Conservation (phyloP, 2,113 vertebrate genomes). For the Gobio gobio region DNA sequence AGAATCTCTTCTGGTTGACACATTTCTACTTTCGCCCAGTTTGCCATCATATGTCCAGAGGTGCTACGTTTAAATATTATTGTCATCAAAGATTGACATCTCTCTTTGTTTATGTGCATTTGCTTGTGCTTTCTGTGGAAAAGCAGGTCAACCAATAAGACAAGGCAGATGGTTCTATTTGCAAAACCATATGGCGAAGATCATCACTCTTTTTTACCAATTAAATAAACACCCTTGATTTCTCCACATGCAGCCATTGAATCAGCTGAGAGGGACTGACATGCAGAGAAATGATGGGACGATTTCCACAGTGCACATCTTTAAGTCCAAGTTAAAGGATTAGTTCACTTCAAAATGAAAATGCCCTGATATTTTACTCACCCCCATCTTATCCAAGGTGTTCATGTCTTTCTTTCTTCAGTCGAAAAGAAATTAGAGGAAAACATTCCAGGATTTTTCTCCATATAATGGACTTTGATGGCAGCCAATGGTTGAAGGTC, state of each 20-base stretch:
- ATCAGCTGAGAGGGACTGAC: constrained; percentile 9
- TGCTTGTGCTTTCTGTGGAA: constrained; percentile 2
- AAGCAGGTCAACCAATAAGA: constrained; percentile 22
- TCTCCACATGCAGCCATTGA: constrained; percentile 14
- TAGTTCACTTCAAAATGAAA: too few species aligned
- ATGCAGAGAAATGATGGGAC: neutral
- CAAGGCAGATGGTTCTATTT: constrained; percentile 12
- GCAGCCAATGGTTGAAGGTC: too few species aligned
- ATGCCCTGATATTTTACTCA: too few species aligned
- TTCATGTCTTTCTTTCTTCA: too few species aligned
- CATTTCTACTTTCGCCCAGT: neutral
- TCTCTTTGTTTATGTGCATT: constrained; percentile 4
- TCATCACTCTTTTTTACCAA: neutral
- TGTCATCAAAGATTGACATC: constrained; percentile 12
- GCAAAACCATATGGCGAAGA: constrained; percentile 26
- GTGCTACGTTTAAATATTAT: constrained; percentile 31
- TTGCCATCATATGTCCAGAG: neutral
- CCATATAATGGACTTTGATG: too few species aligned
- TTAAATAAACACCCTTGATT: constrained; percentile 37
- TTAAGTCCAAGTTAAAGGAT: too few species aligned
- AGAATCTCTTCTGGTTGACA: neutral
- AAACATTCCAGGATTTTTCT: too few species aligned
- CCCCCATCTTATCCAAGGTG: too few species aligned
- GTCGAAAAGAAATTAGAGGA: too few species aligned
- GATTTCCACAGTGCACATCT: neutral